These are phyloP conservation scores for Plecturocebus donacophilus DNA, from an alignment of 2,113 vertebrate species.

Conservation along the genomic window DNA sequence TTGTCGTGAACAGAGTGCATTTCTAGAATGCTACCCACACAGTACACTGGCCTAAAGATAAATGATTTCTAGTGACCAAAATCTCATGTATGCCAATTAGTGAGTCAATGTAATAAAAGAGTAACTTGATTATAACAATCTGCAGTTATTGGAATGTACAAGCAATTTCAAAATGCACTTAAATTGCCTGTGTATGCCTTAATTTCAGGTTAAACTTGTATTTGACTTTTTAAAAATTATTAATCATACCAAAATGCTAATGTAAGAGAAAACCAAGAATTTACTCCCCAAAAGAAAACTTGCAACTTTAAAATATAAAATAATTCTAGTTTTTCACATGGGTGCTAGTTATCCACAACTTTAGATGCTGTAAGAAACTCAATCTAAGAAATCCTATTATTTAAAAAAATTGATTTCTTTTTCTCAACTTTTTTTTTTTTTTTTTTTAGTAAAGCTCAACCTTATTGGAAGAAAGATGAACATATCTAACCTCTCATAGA, in stretches of 20 bases:
- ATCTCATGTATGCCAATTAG: background rate
- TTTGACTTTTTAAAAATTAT: background rate
- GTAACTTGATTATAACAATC: background rate
- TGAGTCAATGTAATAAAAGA: background rate
- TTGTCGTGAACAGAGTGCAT: background rate
- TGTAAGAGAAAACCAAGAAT: background rate
- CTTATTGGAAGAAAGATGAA: background rate
- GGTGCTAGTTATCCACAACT: background rate
- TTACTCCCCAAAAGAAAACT: background rate
- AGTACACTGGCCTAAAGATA: background rate
- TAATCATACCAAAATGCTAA: background rate
- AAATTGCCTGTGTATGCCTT: background rate
- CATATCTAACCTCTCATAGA: background rate
- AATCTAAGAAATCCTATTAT: no score
- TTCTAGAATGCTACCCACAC: background rate
- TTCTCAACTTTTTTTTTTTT: background rate
- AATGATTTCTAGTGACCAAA: background rate
- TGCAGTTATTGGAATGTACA: background rate
- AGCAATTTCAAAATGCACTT: background rate
- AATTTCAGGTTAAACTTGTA: background rate
- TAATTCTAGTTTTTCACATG: background rate
- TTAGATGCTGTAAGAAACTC: background rate
- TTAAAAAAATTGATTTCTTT: background rate
- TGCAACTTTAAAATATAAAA: background rate
- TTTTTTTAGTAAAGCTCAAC: background rate